Percentiles rank a stretch among this genome's conserved stretches.
Evolutionary conservation across 1,140 invertebrate genomes (phyloP).

Genomic region (Penaeus vannamei): DNA sequence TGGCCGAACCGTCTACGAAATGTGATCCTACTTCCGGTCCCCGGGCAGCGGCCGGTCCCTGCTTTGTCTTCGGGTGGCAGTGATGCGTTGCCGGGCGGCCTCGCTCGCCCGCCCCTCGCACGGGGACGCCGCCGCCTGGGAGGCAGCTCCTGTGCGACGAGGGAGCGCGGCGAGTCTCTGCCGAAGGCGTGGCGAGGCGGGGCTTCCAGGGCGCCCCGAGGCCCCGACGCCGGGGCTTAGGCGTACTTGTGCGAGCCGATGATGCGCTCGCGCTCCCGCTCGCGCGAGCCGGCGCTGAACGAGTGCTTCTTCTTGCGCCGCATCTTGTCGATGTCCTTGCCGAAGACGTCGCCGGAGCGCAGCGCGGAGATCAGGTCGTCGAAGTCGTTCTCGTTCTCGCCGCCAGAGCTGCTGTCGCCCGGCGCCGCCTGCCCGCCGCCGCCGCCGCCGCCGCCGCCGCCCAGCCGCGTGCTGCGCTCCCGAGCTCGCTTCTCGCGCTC

Average conservation of each 20-base stretch:
- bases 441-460: slow-evolving; percentile 2
- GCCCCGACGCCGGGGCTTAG: neutral
- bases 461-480: slow-evolving; percentile 8
- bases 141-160: too few relatives aligned
- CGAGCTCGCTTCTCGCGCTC: slow-evolving; percentile 53
- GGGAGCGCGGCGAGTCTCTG: too few relatives aligned
- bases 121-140: too few relatives aligned
- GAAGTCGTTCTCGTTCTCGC: slow-evolving; percentile 80
- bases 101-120: too few relatives aligned
- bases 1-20: too few relatives aligned
- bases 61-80: too few relatives aligned
- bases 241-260: slow-evolving; percentile 55
- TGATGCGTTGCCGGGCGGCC: too few relatives aligned
- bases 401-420: slow-evolving; percentile 61
- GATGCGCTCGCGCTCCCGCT: slow-evolving; percentile 53
- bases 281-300: slow-evolving; percentile 50
- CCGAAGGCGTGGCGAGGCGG: too few relatives aligned
- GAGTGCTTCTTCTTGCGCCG: slow-evolving; percentile 77
- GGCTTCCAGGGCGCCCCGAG: too few relatives aligned
- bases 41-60: too few relatives aligned
- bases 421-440: slow-evolving; percentile 13
- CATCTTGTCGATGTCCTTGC: slow-evolving; percentile 95
- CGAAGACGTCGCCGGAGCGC: slow-evolving; percentile 96
- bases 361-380: slow-evolving; percentile 97
- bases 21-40: too few relatives aligned